Evolutionary conservation across 2,797 vertebrate species (phyloP), one percentile per base, ranked within the genome.

Genomic region (Scolopax bukidnonensis): DNA sequence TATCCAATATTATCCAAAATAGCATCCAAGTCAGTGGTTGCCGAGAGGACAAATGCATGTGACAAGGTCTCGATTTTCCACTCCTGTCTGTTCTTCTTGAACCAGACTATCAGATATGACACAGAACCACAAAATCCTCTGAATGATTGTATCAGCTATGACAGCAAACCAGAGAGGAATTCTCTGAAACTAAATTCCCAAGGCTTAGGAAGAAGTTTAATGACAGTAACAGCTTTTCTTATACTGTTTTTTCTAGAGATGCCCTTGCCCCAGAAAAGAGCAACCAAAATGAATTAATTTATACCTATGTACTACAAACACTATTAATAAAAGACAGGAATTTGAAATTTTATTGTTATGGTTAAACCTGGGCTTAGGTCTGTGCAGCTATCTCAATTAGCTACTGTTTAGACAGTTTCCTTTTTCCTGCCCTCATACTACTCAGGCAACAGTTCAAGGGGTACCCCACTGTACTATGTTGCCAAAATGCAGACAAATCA

Each of bases 401-500:
- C 16, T 74, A 59, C 51, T 54, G 14, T 30, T 59, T 43, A 12
- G 24, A 70, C 13, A 53, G 25, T 24, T 74, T 56, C 16, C 47
- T 79, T 65, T 83, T 75, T 87, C 32, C 36, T 36, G 28, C 23
- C 13, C 61, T 60, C 20, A 64, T 25, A 67, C 21, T 48, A 40
- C 25, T 61, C 25, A 80, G 60, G 38, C 57, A 74, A 79, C 48
- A 41, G 51, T 50, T 57, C 69, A 91, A 56, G 40, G 20, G 53
- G 47, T 89, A 36, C 12, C 7, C 18, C 41, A 59, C 33, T 56
- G 32, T 61, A 80, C 32, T 32, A 43, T 40, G 28, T 16, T 87
- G 59, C 21, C 64, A 84, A 89, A 84, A 89, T 38, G 38, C 81
- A 75, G 32, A 84, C 38, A 93, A 91, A 83, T 69, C 41, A 83